Evolutionary conservation across 92 coral and sea anemone species (phyloP), one percentile per base, ranked within the genome.

Genomic region (Scolanthus callimorphus): DNA sequence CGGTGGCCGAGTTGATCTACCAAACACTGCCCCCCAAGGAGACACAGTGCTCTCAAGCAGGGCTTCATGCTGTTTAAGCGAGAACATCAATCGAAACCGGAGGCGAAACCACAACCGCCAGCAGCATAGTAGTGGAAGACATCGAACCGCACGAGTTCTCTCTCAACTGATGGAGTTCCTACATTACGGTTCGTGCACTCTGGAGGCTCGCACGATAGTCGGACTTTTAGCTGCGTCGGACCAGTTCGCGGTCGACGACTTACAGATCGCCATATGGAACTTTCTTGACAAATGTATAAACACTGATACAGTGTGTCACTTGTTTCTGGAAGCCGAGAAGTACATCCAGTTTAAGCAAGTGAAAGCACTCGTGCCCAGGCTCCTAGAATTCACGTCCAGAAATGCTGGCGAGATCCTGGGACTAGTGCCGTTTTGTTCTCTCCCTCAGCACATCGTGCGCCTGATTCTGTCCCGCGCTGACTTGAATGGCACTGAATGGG

Each of bases 201-300:
- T 78, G 4, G 85, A 63, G 27, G 62, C 79, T 6, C 78, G 78
- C 3, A 49, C 67, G 44, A 70, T 57, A 48, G 85, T 78, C 60
- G 85, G 85, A 24, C 52, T 78, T 21, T 41, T 70, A 60, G 85
- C 85, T 2, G 85, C 79, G 3, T 62, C 85, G 6, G 79, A 78
- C 0, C 70, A 41, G 37, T 73, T 74, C 24, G 76, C 76, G 39
- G 57, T 78, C 13, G 85, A 70, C 11, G 85, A 78, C 17, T 43
- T 78, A 49, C 79, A 68, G 27, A 43, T 44, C 17, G 85, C 79
- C 22, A 63, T 65, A 24, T 57, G 25, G 13, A 55, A 58, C 46
- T 78, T 78, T 50, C 45, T 78, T n/a, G 77, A 71, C 21, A 61
- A 29, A 27, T 50, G 60, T 30, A 25, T 78, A 30, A 78, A 39